These are phyloP conservation scores for Lasioglossum vierecki DNA, from an alignment of 2,888 invertebrate genomes.

Conservation along the genomic window DNA sequence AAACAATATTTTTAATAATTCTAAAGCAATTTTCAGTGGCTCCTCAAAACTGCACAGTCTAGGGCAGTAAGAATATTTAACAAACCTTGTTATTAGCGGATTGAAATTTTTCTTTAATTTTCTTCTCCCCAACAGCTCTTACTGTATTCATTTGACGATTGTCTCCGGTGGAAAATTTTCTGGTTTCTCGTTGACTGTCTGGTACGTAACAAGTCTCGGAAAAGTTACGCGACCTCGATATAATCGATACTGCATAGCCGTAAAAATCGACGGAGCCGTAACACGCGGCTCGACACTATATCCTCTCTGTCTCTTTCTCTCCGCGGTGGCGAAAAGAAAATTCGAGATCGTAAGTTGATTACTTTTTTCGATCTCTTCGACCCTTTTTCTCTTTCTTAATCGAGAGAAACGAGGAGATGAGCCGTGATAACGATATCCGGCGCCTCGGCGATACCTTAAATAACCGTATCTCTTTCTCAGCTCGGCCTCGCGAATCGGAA, in stretches of 20 bases:
- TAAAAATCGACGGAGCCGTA: conserved; percentile 49
- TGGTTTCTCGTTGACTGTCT: background rate
- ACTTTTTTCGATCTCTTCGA: conserved; percentile 18
- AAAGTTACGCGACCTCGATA: conserved; percentile 31
- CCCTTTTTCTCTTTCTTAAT: conserved; percentile 16
- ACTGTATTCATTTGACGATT: background rate
- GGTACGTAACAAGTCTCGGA: background rate
- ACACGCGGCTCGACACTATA: conserved; percentile 51
- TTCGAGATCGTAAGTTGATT: conserved; percentile 55
- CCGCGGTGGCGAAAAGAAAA: conserved; percentile 38
- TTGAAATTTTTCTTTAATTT: no score
- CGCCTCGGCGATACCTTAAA: conserved; percentile 36
- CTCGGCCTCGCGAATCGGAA: conserved; percentile 6
- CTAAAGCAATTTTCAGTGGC: no score
- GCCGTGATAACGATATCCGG: conserved; percentile 57
- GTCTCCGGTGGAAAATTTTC: background rate
- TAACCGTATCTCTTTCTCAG: conserved; percentile 40
- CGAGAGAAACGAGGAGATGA: conserved; percentile 47
- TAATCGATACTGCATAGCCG: conserved; percentile 54
- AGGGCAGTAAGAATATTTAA: no score
- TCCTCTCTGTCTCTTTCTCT: background rate
- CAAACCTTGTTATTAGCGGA: no score
- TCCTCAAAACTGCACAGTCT: no score
- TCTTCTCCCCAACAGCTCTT: no score
- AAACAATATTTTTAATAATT: no score